These are phyloP conservation scores for Nezara viridula DNA, from an alignment of 2,888 invertebrate species.

Conservation along the genomic window DNA sequence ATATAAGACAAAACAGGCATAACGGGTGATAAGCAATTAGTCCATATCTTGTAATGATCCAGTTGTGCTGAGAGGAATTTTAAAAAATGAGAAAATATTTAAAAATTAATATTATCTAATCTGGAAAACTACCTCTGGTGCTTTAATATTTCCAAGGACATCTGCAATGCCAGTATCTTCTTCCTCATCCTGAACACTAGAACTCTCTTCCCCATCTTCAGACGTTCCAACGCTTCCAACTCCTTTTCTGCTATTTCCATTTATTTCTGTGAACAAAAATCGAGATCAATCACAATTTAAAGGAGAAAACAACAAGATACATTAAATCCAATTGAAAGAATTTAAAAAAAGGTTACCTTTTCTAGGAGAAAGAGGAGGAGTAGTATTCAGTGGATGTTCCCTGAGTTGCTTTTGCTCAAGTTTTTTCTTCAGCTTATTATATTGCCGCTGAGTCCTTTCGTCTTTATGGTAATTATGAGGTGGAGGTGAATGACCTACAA, in stretches of 20 bases:
- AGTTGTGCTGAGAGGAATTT: no score
- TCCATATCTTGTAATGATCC: background rate
- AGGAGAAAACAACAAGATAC: background rate
- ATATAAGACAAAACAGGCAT: no score
- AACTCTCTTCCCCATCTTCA: constrained; percentile 83
- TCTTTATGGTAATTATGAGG: constrained; percentile 80
- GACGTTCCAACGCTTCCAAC: constrained; percentile 76
- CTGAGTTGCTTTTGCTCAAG: constrained; percentile 77
- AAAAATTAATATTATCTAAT: no score
- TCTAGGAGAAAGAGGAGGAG: constrained; percentile 79
- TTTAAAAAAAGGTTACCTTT: constrained; percentile 70
- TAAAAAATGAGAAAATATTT: background rate
- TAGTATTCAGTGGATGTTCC: constrained; percentile 72
- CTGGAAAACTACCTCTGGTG: constrained; percentile 75
- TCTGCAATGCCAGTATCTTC: constrained; percentile 80
- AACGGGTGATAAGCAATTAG: no score
- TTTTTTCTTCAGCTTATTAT: constrained; percentile 82
- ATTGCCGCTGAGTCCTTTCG: constrained; percentile 83
- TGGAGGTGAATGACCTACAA: constrained; percentile 77
- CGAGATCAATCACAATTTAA: background rate
- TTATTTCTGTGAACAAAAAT: constrained; percentile 67
- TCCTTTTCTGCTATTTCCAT: constrained; percentile 68
- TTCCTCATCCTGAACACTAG: constrained; percentile 79
- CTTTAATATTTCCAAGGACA: constrained; percentile 80
- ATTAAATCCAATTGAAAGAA: background rate